Base-by-base conservation (phyloP, 53 echinoderm and acorn worm genomes). In the Arbacia lixula region DNA sequence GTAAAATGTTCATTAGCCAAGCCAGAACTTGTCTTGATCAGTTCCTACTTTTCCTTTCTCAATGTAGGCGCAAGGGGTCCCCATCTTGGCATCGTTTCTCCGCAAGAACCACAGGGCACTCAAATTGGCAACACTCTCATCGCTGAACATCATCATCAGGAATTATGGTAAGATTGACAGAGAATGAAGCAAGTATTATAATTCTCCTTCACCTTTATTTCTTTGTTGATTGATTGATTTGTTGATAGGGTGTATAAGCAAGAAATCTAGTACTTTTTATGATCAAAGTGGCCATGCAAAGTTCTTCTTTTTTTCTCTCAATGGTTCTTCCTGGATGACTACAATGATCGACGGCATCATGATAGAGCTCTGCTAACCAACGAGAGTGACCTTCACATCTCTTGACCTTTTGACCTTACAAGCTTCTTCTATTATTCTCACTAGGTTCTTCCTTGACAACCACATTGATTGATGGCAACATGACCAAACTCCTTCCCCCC, bases 151-250 rank as follows among this genome's bases (percentile, higher is more conserved):
- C 51, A 73, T 99, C 61, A 92, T 99, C 40, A 92, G 82, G 71
- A 99, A 94, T 64, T 99, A 99, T 87, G 99, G 99, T 99, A 88
- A 92, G 92, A n/a, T n/a, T n/a, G n/a, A n/a, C n/a, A n/a, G n/a
- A n/a, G n/a, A n/a, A n/a, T n/a, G n/a, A n/a, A n/a, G n/a, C n/a
- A n/a, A n/a, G n/a, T n/a, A n/a, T n/a, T n/a, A n/a, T n/a, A n/a
- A n/a, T n/a, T n/a, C n/a, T n/a, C n/a, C n/a, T n/a, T n/a, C n/a
- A n/a, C n/a, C n/a, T n/a, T n/a, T n/a, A n/a, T n/a, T n/a, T n/a
- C n/a, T n/a, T n/a, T n/a, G n/a, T n/a, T n/a, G n/a, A n/a, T n/a
- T n/a, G n/a, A n/a, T n/a, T n/a, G n/a, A n/a, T n/a, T n/a, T n/a
- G n/a, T n/a, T n/a, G n/a, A n/a, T n/a, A n/a, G n/a, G n/a, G n/a